Evolutionary conservation across 2,888 invertebrate genomes (phyloP).

Genomic region (Drymonia ruficornis): DNA sequence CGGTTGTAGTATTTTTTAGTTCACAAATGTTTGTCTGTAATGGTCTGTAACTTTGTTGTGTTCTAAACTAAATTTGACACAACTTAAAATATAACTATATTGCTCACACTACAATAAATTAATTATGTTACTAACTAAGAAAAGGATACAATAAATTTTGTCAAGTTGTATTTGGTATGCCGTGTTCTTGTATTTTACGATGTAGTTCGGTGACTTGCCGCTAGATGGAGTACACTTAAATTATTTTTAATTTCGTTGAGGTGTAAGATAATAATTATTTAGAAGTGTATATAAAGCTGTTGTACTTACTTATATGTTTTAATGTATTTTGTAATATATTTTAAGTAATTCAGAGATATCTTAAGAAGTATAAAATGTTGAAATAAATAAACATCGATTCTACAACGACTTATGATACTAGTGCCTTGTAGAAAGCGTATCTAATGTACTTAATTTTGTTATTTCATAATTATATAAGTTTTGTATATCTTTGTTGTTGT

Average conservation of each 20-base stretch:
- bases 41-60: no score
- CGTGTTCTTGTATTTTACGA: neutral
- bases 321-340: slow-evolving; percentile 29
- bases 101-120: no score
- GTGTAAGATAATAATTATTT: slow-evolving; percentile 24
- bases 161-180: neutral
- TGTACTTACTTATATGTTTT: slow-evolving; percentile 28
- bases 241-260: slow-evolving; percentile 2
- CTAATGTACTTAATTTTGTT: slow-evolving; percentile 34
- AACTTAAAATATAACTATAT: no score
- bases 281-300: slow-evolving; percentile 33
- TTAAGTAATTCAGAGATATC: slow-evolving; percentile 8
- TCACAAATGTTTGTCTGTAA: no score
- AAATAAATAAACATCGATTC: slow-evolving; percentile 26
- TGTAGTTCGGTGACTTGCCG: neutral
- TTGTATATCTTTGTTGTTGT: slow-evolving; percentile 20
- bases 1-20: no score
- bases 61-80: no score
- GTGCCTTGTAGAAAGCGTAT: slow-evolving; percentile 47
- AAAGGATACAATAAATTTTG: no score
- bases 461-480: slow-evolving; percentile 37
- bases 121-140: no score
- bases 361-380: neutral
- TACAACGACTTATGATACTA: slow-evolving; percentile 32
- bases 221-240: slow-evolving; percentile 24